Base-by-base conservation (phyloP, 64 coral and sea anemone species). In the Montipora capricornis region DNA sequence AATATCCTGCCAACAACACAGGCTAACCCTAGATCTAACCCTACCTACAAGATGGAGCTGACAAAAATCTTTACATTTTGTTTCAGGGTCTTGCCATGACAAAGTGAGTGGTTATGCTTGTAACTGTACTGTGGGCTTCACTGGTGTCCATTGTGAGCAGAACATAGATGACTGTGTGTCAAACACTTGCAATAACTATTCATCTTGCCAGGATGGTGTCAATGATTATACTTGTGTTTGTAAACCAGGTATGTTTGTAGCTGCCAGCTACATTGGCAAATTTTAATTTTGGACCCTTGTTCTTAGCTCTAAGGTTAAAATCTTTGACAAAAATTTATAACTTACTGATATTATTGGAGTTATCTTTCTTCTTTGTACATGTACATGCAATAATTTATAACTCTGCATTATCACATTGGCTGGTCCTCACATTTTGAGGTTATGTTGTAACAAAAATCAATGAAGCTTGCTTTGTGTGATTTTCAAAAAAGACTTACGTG, bases 91-190 rank as follows among this genome's bases (percentile, higher is more conserved):
- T 37, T 97, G 92, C 83, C 45, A 12, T 8, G 95, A 97, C 79
- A 44, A 83, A 70, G 22, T 97, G 6, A 88, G 75, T 19, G 44
- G 89, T 15, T 97, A 93, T 46, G 83, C 10, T 3, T 97, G 95
- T 84, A 62, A 83, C 20, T 97, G 95, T 79, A 19, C 66, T 50
- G 76, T 66, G 13, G 95, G 95, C 45, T 97, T 91, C 62, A 94
- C 80, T 92, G 95, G 92, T 12, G 91, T 44, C 44, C 59, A 24
- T 44, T 97, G 95, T 88, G 89, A 97, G 22, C 71, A 57, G 17
- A 94, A 97, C 78, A 94, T 97, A 49, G 78, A 97, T 78, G 95
- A 97, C 83, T 97, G 95, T 85, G 58, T 68, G 4, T 52, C 20
- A 37, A 84, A 94, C 78, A 80, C 80, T 5, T 97, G 95, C 53